phyloP scores from a whole-genome alignment of 2,113 vertebrate species.

The Danio rerio region DNA sequence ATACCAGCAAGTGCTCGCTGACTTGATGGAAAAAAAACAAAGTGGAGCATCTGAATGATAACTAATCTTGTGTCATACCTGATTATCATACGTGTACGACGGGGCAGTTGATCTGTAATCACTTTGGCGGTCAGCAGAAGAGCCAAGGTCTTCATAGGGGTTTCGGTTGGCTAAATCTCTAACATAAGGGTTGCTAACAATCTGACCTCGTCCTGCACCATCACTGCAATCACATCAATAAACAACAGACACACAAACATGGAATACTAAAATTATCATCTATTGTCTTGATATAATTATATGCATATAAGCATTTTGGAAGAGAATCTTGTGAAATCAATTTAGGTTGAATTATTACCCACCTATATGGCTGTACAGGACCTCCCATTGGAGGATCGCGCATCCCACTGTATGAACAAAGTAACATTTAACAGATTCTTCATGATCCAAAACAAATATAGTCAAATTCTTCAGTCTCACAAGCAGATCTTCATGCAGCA shows the following conservation, averaged over 20 bases:
- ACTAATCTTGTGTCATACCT: slow-evolving; percentile 29
- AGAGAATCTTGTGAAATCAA: neutral
- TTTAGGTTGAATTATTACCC: neutral
- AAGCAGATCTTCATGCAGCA: neutral
- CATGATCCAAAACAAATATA: neutral
- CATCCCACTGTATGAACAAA: neutral
- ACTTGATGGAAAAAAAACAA: neutral
- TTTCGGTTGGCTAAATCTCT: slow-evolving; percentile 18
- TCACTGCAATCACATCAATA: slow-evolving; percentile 35
- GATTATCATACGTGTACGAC: neutral
- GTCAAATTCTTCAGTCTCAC: neutral
- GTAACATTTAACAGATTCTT: neutral
- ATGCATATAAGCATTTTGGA: neutral
- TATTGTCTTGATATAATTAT: neutral
- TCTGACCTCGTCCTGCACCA: slow-evolving; percentile 19
- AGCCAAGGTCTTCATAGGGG: slow-evolving; percentile 26
- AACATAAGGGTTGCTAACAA: slow-evolving; percentile 45
- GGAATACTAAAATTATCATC: neutral
- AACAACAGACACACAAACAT: slow-evolving; percentile 7
- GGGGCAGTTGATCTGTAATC: neutral
- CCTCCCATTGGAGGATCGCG: slow-evolving; percentile 8
- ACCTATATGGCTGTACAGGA: slow-evolving; percentile 32
- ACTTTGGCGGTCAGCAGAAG: slow-evolving; percentile 11
- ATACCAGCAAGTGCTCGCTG: neutral
- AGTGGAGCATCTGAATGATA: neutral